These are phyloP conservation scores for Monodelphis domestica DNA, from an alignment of 2,797 vertebrate species.

Conservation along the genomic window DNA sequence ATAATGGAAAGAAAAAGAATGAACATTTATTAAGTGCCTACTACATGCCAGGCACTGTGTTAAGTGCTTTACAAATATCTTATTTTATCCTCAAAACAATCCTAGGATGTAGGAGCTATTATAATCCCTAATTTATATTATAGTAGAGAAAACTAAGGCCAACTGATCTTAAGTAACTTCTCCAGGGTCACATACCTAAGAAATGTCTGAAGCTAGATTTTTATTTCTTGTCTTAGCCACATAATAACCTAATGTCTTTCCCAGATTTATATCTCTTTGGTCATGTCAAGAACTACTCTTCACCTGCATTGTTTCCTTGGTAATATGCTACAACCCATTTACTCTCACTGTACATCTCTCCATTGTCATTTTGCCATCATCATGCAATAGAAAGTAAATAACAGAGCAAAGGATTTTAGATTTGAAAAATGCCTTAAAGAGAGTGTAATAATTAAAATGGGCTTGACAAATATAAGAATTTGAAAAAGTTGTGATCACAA, in stretches of 20 bases:
- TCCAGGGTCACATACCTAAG: not conserved
- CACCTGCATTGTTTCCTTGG: not conserved
- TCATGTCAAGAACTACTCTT: not conserved
- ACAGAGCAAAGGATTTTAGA: no score
- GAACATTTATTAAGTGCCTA: not conserved
- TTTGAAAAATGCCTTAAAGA: no score
- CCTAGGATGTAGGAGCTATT: conserved; percentile 48
- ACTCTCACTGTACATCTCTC: not conserved
- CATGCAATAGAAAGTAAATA: no score
- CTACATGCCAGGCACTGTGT: no score
- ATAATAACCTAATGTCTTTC: not conserved
- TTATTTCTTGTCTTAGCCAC: no score
- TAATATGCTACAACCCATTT: not conserved
- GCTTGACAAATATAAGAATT: no score
- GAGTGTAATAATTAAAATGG: no score
- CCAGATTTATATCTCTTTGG: not conserved
- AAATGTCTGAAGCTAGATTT: not conserved
- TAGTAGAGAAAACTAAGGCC: not conserved
- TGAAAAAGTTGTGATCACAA: no score
- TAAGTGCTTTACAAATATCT: not conserved
- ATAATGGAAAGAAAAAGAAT: not conserved
- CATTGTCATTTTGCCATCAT: no score
- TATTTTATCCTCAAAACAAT: not conserved
- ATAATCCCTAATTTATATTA: conserved; percentile 29
- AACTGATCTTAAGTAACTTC: not conserved